phyloP scores from a whole-genome alignment of 2,797 vertebrate genomes.

The Sebastes hopkinsi region DNA sequence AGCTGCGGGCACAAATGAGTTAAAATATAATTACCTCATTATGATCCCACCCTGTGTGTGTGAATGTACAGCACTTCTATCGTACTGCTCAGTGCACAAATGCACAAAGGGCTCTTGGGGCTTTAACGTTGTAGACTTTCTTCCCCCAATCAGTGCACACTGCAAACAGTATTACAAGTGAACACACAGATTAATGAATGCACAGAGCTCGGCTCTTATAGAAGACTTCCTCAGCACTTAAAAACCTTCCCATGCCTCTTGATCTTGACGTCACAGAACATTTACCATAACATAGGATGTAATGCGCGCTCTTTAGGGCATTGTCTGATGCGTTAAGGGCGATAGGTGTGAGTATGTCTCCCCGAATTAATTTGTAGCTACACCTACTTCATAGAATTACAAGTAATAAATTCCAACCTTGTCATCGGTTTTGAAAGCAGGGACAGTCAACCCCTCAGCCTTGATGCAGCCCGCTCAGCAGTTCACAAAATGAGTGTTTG shows the following conservation, averaged over 20 bases:
- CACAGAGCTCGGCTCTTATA: background rate
- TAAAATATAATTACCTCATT: background rate
- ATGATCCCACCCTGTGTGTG: background rate
- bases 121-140: background rate
- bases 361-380: background rate
- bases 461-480: constrained; percentile 25
- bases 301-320: background rate
- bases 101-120: background rate
- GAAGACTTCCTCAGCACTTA: constrained; percentile 6
- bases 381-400: background rate
- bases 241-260: background rate
- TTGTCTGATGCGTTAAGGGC: background rate
- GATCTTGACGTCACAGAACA: background rate
- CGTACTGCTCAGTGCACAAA: background rate
- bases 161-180: constrained; percentile 1
- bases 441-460: background rate
- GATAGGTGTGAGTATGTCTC: background rate
- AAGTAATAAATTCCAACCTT: background rate
- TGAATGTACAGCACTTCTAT: background rate
- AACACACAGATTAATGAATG: constrained; percentile 5
- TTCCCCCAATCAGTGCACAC: background rate
- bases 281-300: background rate
- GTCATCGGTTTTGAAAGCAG: constrained; percentile 19
- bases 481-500: constrained; percentile 51
- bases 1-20: background rate